Evolutionary conservation across 2,888 invertebrate genomes (phyloP).

Genomic region (Volucella inanis): DNA sequence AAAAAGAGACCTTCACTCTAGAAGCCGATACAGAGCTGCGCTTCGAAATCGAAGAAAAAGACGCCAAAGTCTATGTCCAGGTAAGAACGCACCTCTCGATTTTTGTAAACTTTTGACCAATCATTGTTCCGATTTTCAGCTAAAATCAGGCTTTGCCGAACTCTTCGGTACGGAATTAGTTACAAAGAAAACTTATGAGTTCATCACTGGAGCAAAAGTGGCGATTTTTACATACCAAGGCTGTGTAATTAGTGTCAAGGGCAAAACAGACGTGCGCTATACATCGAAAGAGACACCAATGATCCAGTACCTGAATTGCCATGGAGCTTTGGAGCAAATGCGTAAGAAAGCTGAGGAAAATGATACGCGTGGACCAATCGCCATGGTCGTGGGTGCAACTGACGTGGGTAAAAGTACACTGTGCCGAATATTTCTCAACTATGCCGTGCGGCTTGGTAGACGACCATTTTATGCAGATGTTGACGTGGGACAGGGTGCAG

Average conservation of each 20-base stretch:
- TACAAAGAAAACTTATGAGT: conserved; percentile 95
- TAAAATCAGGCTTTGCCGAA: conserved; percentile 96
- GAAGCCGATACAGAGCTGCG: conserved; percentile 95
- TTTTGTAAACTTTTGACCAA: background rate
- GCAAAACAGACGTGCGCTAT: conserved; percentile 96
- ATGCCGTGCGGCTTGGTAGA: conserved; percentile 94
- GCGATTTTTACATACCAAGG: conserved; percentile 99
- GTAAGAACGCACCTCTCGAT: conserved; percentile 82
- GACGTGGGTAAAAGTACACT: conserved; percentile 99
- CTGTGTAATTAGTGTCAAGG: conserved; percentile 92
- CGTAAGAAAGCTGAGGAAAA: conserved; percentile 91
- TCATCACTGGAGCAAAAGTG: conserved; percentile 94
- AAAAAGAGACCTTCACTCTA: conserved; percentile 88
- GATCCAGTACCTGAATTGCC: conserved; percentile 97
- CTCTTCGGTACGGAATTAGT: conserved; percentile 98
- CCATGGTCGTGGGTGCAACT: conserved; percentile 95
- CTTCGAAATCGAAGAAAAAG: conserved; percentile 95
- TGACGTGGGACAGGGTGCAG: conserved; percentile 97
- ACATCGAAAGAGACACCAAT: conserved; percentile 98
- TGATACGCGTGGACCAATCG: conserved; percentile 90
- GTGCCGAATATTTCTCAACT: conserved; percentile 94
- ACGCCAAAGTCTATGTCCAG: conserved; percentile 91
- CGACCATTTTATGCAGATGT: conserved; percentile 96
- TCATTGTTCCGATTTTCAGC: conserved; percentile 83
- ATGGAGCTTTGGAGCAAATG: conserved; percentile 96